phyloP scores from a whole-genome alignment of 2,888 invertebrate species.

The Choristoneura rosaceana region DNA sequence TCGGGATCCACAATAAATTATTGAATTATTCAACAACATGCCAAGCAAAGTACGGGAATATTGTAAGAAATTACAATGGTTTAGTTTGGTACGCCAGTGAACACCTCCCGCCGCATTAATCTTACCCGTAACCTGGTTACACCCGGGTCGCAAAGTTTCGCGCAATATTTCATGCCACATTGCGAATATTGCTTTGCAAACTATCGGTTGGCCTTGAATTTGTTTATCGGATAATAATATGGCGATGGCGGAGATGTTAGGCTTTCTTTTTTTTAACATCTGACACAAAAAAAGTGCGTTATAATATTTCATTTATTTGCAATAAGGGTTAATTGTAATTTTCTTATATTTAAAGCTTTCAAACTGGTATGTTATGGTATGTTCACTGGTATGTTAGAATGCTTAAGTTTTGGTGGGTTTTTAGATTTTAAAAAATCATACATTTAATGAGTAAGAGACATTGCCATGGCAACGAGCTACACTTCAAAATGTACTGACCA shows the following conservation, averaged over 20 bases:
- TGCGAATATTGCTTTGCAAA: conserved; percentile 42
- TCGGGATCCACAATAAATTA: conserved; percentile 27
- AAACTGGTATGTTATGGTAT: no score
- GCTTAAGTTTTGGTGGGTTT: no score
- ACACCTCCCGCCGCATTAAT: conserved; percentile 51
- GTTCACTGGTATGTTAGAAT: no score
- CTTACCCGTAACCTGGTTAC: conserved; percentile 49
- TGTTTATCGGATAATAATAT: conserved; percentile 34
- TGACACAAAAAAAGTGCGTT: no score
- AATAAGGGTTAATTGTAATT: no score
- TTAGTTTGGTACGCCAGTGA: conserved; percentile 22
- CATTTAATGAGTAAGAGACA: no score
- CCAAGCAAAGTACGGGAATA: conserved; percentile 25
- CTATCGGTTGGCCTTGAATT: conserved; percentile 34
- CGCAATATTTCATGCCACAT: conserved; percentile 40
- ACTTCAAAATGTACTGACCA: no score
- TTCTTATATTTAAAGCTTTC: no score
- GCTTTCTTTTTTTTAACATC: no score
- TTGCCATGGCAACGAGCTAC: no score
- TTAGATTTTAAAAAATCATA: no score
- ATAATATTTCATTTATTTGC: no score
- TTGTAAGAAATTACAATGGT: conserved; percentile 32
- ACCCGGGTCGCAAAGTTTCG: conserved; percentile 50
- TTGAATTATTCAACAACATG: conserved; percentile 36
- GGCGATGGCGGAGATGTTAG: neutral